phyloP scores from a whole-genome alignment of 2,888 invertebrate genomes.

The Drosophila leonis region DNA sequence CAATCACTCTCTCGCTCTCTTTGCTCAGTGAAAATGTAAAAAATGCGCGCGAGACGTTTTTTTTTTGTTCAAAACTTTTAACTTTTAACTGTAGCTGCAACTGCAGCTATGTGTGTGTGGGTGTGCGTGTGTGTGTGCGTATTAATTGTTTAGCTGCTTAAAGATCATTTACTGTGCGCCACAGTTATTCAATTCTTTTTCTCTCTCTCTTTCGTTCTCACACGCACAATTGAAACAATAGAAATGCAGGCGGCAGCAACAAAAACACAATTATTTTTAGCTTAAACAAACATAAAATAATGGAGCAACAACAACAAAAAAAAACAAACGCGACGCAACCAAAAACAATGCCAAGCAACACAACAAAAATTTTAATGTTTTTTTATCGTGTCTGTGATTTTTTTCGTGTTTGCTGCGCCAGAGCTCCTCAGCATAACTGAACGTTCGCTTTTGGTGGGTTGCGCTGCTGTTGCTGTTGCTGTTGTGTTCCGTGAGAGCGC shows the following conservation, averaged over 20 bases:
- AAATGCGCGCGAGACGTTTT: conserved; percentile 71
- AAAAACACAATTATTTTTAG: conserved; percentile 28
- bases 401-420: conserved; percentile 83
- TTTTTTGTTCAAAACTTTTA: conserved; percentile 55
- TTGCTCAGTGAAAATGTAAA: conserved; percentile 68
- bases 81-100: conserved; percentile 36
- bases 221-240: conserved; percentile 34
- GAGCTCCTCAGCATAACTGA: conserved; percentile 85
- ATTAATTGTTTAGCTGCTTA: conserved; percentile 33
- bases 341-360: conserved; percentile 65
- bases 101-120: background rate
- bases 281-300: conserved; percentile 38
- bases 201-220: conserved; percentile 7
- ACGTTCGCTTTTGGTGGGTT: conserved; percentile 55
- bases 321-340: conserved; percentile 52
- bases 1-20: conserved; percentile 27
- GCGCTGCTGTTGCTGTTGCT: conserved; percentile 19
- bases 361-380: conserved; percentile 36
- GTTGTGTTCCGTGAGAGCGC: conserved; percentile 58
- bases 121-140: conserved; percentile 9
- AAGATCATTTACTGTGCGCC: conserved; percentile 19
- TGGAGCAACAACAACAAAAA: conserved; percentile 17
- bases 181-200: conserved; percentile 15
- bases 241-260: conserved; percentile 13
- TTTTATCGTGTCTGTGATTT: conserved; percentile 45